A percentile compares a stretch with the other conserved stretches of the same genome.
Conservation (phyloP, 2,797 vertebrate genomes). For the Prunella strophiata region DNA sequence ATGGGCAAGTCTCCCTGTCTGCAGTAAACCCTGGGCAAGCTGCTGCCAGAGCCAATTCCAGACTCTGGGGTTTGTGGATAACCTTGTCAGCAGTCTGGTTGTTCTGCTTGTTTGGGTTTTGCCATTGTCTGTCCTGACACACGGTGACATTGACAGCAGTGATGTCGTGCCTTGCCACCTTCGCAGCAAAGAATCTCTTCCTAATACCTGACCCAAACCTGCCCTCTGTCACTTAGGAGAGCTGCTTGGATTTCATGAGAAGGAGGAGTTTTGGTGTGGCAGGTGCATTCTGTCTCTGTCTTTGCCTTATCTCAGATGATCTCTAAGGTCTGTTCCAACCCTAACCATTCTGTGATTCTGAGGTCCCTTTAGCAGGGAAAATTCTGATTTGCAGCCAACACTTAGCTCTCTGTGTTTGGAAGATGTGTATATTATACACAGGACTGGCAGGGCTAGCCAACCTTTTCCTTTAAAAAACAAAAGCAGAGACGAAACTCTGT, state of each 20-base stretch:
- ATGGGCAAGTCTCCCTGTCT: background rate
- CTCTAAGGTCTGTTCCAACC: background rate
- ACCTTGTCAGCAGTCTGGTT: background rate
- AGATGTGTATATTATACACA: background rate
- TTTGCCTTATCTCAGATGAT: background rate
- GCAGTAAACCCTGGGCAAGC: background rate
- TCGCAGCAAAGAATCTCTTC: background rate
- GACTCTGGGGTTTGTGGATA: background rate
- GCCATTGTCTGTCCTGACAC: background rate
- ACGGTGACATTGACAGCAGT: fast-evolving
- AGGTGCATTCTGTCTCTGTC: background rate
- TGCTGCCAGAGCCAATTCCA: background rate
- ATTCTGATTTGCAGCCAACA: background rate
- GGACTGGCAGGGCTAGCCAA: background rate
- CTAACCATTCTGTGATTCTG: background rate
- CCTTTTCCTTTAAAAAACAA: background rate
- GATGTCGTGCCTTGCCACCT: fast-evolving
- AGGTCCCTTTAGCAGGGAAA: background rate
- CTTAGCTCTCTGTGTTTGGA: background rate
- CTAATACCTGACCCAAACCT: background rate
- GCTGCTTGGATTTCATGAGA: background rate
- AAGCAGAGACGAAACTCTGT: background rate
- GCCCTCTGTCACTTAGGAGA: background rate
- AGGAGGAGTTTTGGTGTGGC: background rate
- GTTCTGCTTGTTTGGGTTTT: background rate